Evolutionary conservation across 2,888 invertebrate species (phyloP), one percentile per base, ranked within the genome.

Genomic region (Tuberolachnus salignus): DNA sequence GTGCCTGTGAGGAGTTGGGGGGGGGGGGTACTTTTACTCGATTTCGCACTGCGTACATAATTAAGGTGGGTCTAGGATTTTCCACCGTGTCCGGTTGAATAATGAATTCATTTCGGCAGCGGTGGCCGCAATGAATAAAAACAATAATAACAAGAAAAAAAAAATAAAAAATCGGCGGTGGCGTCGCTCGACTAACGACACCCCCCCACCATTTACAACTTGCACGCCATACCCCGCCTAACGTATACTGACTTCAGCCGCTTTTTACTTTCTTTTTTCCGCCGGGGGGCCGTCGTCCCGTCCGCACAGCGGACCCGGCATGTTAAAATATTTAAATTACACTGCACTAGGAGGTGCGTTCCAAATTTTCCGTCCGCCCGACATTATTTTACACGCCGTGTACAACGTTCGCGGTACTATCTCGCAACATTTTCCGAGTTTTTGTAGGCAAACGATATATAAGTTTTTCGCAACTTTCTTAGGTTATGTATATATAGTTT

Each of bases 31-130:
- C 16, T 71, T 51, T 51, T 51, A 59, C 46, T 59, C 59, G 49
- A 59, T 72, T 72, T 72, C 71, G 59, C 46, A 59, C 46, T 42
- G 70, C 55, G 55, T 55, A 70, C 42, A 26, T 49, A 72, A 71
- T 59, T 59, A 59, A 9, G 46, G 59, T 19, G 23, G 46, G 59
- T 72, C 46, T 66, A 26, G 74, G 23, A 74, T 53, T 19, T 16
- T 14, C 3, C 14, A 51, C 53, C 11, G 8, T 16, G 16, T 42
- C 42, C 3, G 16, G 3, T 14, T 63, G 61, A 73, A 73, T 73
- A 73, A 73, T 73, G 53, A 53, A 73, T 63, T 46, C 57, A 71
- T 46, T 67, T 67, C 19, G 34, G 49, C 49, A 14, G 34, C 14
- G 34, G 19, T 16, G 19, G 19, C 42, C 42, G 63, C 34, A n/a